phyloP scores from a whole-genome alignment of 2,888 invertebrate species.

The Geotrupes spiniger region DNA sequence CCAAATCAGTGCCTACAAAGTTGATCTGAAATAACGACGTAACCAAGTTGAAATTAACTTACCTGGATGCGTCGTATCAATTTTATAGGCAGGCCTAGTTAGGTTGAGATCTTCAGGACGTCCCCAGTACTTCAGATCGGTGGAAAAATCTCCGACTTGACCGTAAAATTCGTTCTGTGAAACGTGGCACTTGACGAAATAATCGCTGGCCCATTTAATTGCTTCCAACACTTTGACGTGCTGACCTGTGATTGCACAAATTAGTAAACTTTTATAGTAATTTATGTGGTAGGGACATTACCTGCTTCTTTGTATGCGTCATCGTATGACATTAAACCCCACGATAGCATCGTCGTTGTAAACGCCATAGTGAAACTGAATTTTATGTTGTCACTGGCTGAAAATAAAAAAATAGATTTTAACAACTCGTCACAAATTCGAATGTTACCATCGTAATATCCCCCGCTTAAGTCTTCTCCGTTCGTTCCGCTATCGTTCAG shows the following conservation, averaged over 20 bases:
- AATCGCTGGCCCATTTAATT: conserved; percentile 60
- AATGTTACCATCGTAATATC: conserved; percentile 60
- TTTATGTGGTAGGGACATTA: too few species aligned
- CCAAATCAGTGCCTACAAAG: conserved; percentile 56
- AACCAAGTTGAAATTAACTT: conserved; percentile 13
- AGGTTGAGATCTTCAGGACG: conserved; percentile 61
- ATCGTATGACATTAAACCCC: conserved; percentile 55
- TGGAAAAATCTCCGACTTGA: conserved; percentile 57
- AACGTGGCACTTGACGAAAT: conserved; percentile 59
- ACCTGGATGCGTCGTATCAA: conserved; percentile 56
- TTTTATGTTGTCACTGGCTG: conserved; percentile 58
- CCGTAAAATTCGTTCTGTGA: conserved; percentile 54
- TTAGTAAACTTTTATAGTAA: too few species aligned
- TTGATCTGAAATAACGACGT: conserved; percentile 10
- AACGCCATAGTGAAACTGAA: conserved; percentile 58
- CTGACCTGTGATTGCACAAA: conserved; percentile 41
- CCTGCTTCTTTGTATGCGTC: conserved; percentile 52
- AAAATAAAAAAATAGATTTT: conserved; percentile 25
- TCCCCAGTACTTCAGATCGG: conserved; percentile 61
- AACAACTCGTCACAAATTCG: too few species aligned
- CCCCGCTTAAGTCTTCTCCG: conserved; percentile 57
- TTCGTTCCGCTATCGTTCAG: conserved; percentile 51
- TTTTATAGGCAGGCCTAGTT: conserved; percentile 57
- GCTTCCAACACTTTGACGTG: conserved; percentile 49
- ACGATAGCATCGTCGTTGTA: conserved; percentile 54